Conservation (phyloP, 2,797 vertebrate genomes). For the Margarornis squamiger region DNA sequence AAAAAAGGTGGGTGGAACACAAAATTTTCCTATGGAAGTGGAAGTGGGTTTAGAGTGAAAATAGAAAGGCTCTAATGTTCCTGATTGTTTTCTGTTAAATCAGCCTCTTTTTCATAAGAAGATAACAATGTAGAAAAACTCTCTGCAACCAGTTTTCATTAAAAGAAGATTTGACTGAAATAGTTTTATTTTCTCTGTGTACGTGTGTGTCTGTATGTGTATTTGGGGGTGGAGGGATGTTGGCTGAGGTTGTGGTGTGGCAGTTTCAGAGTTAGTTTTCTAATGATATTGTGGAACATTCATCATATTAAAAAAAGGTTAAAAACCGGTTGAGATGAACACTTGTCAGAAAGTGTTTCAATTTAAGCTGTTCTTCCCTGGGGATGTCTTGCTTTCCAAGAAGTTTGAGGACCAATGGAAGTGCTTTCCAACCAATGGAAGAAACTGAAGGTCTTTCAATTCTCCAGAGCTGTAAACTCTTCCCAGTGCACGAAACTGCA, state of each 20-base stretch:
- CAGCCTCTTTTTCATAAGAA: neutral
- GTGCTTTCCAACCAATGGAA: neutral
- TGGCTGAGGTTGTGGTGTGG: neutral
- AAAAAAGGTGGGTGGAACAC: neutral
- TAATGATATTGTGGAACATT: neutral
- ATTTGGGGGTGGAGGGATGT: neutral
- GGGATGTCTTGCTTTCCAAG: neutral
- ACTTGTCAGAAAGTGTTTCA: neutral
- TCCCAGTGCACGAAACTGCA: neutral
- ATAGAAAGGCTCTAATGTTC: neutral
- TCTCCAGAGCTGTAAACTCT: neutral
- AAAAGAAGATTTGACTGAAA: neutral
- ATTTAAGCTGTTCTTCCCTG: neutral
- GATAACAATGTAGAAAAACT: neutral
- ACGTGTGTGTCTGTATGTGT: neutral
- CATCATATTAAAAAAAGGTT: neutral
- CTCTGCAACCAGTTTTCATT: neutral
- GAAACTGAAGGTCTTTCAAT: neutral
- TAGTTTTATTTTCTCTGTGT: neutral
- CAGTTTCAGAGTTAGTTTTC: neutral
- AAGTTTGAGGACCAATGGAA: neutral
- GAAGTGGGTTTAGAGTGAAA: neutral
- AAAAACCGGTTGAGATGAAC: neutral
- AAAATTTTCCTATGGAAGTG: neutral
- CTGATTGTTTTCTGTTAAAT: neutral